phyloP scores from a whole-genome alignment of 2,888 invertebrate species.

The Limnephilus lunatus region DNA sequence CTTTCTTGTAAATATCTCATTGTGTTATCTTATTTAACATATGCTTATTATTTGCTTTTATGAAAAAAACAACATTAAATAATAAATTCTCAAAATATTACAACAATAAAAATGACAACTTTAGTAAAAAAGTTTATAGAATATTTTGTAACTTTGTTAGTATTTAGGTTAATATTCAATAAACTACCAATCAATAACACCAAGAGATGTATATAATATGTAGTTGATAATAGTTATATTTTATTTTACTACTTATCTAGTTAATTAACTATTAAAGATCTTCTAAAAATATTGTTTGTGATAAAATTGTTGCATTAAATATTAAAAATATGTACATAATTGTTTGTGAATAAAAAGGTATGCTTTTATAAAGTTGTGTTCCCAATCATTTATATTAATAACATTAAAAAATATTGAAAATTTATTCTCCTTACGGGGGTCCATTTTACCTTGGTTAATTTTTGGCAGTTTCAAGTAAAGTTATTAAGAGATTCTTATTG shows the following conservation, averaged over 20 bases:
- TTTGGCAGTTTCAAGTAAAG: not conserved
- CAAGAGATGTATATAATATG: not conserved
- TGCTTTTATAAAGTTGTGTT: not conserved
- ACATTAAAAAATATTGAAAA: not conserved
- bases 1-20: not conserved
- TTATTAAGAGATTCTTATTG: not conserved
- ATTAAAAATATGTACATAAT: not conserved
- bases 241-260: not conserved
- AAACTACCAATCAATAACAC: not conserved
- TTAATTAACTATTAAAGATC: not conserved
- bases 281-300: not conserved
- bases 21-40: not conserved
- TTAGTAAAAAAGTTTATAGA: not conserved
- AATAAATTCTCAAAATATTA: not conserved
- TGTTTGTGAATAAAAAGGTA: not conserved
- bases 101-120: not conserved
- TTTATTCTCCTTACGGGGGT: not conserved
- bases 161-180: not conserved
- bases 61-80: not conserved
- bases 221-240: not conserved
- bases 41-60: not conserved
- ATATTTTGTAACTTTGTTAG: not conserved
- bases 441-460: not conserved
- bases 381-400: not conserved
- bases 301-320: not conserved